phyloP scores from a whole-genome alignment of 2,888 invertebrate species.

The Choreutis nemorana region DNA sequence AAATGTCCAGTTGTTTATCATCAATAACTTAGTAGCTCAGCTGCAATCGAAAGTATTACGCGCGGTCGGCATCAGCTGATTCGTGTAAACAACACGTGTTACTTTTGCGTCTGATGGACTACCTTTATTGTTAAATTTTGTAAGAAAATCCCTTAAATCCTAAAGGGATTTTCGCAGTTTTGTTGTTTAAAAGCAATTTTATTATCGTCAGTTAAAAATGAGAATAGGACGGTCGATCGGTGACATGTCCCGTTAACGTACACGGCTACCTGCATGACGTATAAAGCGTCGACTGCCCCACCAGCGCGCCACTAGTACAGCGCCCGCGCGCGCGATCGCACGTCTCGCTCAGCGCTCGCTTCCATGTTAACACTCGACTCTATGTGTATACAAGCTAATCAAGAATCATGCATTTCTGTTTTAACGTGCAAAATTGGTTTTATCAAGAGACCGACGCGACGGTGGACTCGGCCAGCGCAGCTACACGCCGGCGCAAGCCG shows the following conservation, averaged over 20 bases:
- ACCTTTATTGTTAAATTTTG: no score
- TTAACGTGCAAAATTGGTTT: conserved; percentile 53
- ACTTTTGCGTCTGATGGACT: conserved; percentile 14
- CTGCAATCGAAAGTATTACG: conserved; percentile 7
- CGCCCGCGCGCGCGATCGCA: conserved; percentile 61
- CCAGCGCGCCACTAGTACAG: conserved; percentile 59
- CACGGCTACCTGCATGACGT: conserved; percentile 57
- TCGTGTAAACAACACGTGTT: conserved; percentile 40
- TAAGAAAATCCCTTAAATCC: no score
- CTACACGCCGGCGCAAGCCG: conserved; percentile 47
- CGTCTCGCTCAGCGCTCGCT: conserved; percentile 53
- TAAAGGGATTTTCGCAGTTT: no score
- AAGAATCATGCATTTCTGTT: conserved; percentile 57
- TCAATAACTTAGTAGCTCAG: no score
- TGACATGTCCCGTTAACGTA: conserved; percentile 59
- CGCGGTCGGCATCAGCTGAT: conserved; percentile 46
- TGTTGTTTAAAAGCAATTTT: conserved; percentile 29
- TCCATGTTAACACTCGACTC: conserved; percentile 37
- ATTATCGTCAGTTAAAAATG: conserved; percentile 59
- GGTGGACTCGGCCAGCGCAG: conserved; percentile 49
- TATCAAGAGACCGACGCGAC: conserved; percentile 56
- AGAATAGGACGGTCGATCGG: conserved; percentile 59
- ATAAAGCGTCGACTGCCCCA: conserved; percentile 60
- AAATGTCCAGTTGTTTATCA: no score
- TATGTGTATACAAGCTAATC: conserved; percentile 57